These are phyloP conservation scores for Brachyistius frenatus DNA, from an alignment of 2,113 vertebrate genomes.

Conservation along the genomic window DNA sequence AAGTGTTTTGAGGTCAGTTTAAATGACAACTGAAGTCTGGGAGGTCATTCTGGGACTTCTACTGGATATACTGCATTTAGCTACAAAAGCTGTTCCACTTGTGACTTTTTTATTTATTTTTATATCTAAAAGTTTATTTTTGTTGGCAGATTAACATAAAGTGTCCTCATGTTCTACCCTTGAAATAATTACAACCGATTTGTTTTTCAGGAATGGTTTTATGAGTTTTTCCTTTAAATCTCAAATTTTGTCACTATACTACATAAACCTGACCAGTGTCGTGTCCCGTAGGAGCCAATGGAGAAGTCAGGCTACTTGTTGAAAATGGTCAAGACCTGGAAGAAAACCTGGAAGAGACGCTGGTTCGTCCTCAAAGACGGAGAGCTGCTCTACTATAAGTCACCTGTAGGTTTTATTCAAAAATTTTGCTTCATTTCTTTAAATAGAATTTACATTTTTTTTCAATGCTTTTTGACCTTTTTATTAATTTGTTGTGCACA, in stretches of 20 bases:
- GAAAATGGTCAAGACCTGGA: constrained; percentile 96
- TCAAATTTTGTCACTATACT: too few species aligned
- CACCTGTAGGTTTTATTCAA: constrained; percentile 88
- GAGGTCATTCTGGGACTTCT: too few species aligned
- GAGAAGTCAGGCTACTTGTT: constrained; percentile 98
- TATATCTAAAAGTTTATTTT: neutral
- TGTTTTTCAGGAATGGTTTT: neutral
- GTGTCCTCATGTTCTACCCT: too few species aligned
- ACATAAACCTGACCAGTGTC: neutral
- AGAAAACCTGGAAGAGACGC: constrained; percentile 96
- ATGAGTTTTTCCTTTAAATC: neutral
- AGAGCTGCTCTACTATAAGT: constrained; percentile 97
- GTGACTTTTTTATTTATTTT: neutral
- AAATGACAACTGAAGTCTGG: too few species aligned
- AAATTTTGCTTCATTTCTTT: too few species aligned
- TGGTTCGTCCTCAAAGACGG: constrained; percentile 99
- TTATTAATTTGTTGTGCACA: too few species aligned
- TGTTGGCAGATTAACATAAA: too few species aligned
- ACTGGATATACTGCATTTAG: neutral
- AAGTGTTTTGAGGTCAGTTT: too few species aligned
- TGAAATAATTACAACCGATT: too few species aligned
- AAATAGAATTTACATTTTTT: too few species aligned
- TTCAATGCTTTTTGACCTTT: too few species aligned
- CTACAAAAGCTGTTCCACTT: neutral
- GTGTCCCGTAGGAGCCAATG: constrained; percentile 88